Evolutionary conservation across 2,797 vertebrate genomes (phyloP).

Genomic region (Xenopus petersii): DNA sequence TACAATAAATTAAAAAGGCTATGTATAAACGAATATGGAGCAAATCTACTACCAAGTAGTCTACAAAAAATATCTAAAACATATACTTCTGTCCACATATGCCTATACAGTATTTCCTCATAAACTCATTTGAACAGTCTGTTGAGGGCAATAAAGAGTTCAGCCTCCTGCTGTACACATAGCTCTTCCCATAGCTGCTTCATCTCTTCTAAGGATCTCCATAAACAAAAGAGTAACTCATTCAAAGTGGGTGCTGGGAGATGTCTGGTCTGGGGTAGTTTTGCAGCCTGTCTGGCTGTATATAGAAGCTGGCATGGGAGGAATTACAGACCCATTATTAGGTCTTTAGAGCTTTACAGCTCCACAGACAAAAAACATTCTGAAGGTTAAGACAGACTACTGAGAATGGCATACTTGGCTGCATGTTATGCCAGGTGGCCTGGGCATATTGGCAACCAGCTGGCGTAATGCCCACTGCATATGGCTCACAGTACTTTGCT

Average conservation of each 20-base stretch:
- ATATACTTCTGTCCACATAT: no score
- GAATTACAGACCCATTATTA: constrained; percentile 64
- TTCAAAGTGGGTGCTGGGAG: constrained; percentile 74
- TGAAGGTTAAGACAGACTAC: constrained; percentile 78
- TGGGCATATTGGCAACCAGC: constrained; percentile 87
- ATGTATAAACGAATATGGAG: no score
- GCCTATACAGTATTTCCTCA: no score
- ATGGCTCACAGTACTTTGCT: constrained; percentile 84
- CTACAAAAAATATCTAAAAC: no score
- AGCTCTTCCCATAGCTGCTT: constrained; percentile 70
- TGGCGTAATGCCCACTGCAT: constrained; percentile 85
- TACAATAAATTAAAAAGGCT: no score
- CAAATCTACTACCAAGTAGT: no score
- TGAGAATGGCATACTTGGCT: constrained; percentile 85
- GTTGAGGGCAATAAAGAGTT: constrained; percentile 60
- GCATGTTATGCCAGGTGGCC: constrained; percentile 83
- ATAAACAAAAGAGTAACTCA: constrained; percentile 70
- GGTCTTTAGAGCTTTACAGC: constrained; percentile 74
- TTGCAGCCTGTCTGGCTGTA: constrained; percentile 69
- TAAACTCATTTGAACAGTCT: no score
- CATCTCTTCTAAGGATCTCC: constrained; percentile 66
- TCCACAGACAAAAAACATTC: constrained; percentile 78
- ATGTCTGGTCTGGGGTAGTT: constrained; percentile 69
- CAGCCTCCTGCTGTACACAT: constrained; percentile 67
- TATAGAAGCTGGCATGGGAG: constrained; percentile 73